Evolutionary conservation across 2,888 invertebrate genomes (phyloP), one percentile per base, ranked within the genome.

Genomic region (Prenolepis imparis): DNA sequence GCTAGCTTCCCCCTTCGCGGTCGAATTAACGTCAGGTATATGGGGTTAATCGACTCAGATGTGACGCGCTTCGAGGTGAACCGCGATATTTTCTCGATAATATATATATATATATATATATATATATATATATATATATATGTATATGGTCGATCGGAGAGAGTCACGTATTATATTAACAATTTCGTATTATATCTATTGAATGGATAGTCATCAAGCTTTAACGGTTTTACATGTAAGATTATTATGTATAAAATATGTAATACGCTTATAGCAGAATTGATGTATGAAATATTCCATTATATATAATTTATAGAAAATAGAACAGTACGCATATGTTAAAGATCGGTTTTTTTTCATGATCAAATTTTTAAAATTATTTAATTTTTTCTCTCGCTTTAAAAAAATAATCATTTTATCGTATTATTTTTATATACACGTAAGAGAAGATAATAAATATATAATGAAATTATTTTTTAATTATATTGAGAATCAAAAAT

Each of bases 161-260:
- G 36, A 64, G 64, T 57, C 70, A 55, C 32, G 59, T 63, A 11
- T 57, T 57, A 41, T n/a, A 72, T 72, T 55, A 59, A 59, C 12
- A 12, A 21, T 55, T 55, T 55, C 52, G 2, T 55, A 18, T 39
- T 36, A 9, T 70, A 9, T 70, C 36, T 36, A 52, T 32, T 32
- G 11, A 18, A 41, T 12, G n/a, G 24, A 73, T 28, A 18, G n/a
- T 28, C 28, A 59, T 73, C 39, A 28, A 8, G 28, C 18, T 59
- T 59, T 61, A 59, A 28, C 3, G 36, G 24, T n/a, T 72, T 24
- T 24, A 39, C n/a, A 3, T n/a, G n/a, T 55, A 18, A 21, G 2
- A 55, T 52, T 55, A 21, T 55, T 36, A n/a, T 21, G 3, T 18
- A 18, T 32, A 61, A 28, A 61, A 61, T 18, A 32, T 12, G 12